Base-by-base conservation (phyloP, 2,113 vertebrate genomes). In the Emydocephalus ijimae region DNA sequence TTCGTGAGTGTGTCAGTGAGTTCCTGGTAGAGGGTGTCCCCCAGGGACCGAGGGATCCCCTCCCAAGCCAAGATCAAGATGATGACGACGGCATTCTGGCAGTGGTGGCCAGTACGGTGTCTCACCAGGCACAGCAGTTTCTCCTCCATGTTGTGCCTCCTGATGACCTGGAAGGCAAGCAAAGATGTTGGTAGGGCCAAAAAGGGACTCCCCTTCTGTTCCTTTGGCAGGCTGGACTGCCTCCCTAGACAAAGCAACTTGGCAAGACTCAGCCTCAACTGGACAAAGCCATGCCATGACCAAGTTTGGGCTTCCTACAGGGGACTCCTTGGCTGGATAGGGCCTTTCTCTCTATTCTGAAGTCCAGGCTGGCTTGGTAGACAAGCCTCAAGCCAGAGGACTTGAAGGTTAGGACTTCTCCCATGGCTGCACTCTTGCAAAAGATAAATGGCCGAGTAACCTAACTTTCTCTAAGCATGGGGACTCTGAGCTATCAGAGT, bases 61-160 rank as follows among this genome's bases (percentile, higher is more conserved):
- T 99, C 99, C 99, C 99, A 99, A 89, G 98, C 98, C 97, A 99
- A 96, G 95, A 99, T 99, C 93, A 99, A 97, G 94, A 99, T 98
- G 97, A 99, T 98, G 91, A 99, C 99, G 96, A 99, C 98, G 0
- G 99, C 98, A 0, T 99, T 98, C 96, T 97, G 98, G 97, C 99
- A 99, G 96, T 98, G 98, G 97, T 99, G 99, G 87, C 99, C 99
- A 0, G 98, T 98, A 0, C 99, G 98, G 20, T 99, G 98, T 4
- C 99, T 98, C 91, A 99, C 99, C 97, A 99, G 94, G 95, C 99
- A 99, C 89, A 99, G 96, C 90, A 99, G 96, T 95, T 99, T 99
- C 97, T 99, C 99, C 64, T 98, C 98, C 85, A 98, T 97, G 29
- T 98, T 98, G 94, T 98, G 92, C 61, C 99, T 98, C 55, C 99